phyloP scores from a whole-genome alignment of 1,140 invertebrate species.

The Drosophila auraria region DNA sequence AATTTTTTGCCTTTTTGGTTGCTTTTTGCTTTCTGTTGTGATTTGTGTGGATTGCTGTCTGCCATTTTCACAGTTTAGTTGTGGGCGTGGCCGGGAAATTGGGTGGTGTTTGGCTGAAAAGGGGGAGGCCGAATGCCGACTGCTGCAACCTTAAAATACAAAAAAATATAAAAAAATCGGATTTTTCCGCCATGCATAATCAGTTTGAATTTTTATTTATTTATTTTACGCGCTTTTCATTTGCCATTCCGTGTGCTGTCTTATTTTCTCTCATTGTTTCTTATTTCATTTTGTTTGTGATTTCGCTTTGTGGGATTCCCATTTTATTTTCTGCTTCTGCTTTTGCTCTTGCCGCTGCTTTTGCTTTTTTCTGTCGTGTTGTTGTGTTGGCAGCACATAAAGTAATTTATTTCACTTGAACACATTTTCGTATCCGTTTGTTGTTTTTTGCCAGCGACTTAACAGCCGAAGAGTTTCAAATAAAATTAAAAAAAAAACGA shows the following conservation, averaged over 20 bases:
- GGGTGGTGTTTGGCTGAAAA: neutral
- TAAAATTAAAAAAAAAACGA: constrained; percentile 14
- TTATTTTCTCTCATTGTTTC: constrained; percentile 53
- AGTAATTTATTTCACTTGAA: constrained; percentile 84
- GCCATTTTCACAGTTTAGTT: constrained; percentile 70
- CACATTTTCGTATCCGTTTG: constrained; percentile 68
- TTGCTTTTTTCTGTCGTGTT: constrained; percentile 18
- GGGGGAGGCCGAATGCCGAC: neutral
- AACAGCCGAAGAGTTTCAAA: constrained; percentile 53
- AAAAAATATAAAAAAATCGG: constrained; percentile 43
- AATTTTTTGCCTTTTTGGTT: constrained; percentile 59
- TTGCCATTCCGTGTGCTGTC: constrained; percentile 55
- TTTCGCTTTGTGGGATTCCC: constrained; percentile 60
- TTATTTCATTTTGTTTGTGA: constrained; percentile 55
- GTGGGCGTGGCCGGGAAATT: constrained; percentile 65
- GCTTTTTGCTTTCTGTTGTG: constrained; percentile 56
- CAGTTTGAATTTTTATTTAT: constrained; percentile 82
- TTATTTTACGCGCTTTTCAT: constrained; percentile 82
- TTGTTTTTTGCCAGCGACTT: constrained; percentile 55
- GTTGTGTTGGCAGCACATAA: constrained; percentile 64
- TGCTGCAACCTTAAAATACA: constrained; percentile 46
- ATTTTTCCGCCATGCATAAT: constrained; percentile 82
- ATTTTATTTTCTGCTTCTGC: constrained; percentile 33
- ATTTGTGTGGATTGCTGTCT: constrained; percentile 68
- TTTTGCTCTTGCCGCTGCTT: constrained; percentile 2